Evolutionary conservation across 2,797 vertebrate genomes (phyloP), one percentile per base, ranked within the genome.

Genomic region (Tauraco hartlaubi): DNA sequence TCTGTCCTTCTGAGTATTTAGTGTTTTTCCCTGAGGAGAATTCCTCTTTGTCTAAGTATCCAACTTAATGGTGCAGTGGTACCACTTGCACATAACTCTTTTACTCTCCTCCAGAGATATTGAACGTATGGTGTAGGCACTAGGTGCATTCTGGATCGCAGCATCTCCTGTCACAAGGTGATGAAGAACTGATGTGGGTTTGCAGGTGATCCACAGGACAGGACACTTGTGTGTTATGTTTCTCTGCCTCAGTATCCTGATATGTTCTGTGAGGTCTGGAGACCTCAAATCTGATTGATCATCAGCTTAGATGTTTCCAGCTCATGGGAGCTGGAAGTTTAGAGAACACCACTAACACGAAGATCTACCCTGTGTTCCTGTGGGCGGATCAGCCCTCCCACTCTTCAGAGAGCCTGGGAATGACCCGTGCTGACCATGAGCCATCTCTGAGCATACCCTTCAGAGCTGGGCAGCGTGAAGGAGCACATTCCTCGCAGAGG

Each of bases 1-100:
- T 95, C 80, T 90, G 72, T 78, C 66, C 43, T 72, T 67, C 46
- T 90, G 31, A 84, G 31, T 78, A 78, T 90, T 86, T 58, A 77
- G 35, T 83, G 58, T 1, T 84, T 88, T 88, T 44, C 46, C 43
- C 80, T 83, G 9, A 2, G 73, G 55, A 92, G n/a, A 88, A 66
- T 92, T 86, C 35, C 46, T 74, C 25, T 9, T 52, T 6, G 1
- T 71, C 2, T 62, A 80, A 92, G 56, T 71, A 64, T 74, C 68
- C 44, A 80, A 0, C 37, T 94, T 90, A 91, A 88, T 80, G 85
- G 41, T 62, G 64, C 76, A 33, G 23, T 19, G 44, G 35, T 77
- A 74, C 28, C 35, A 11, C n/a, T 71, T 74, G 26, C 33, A 19
- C 25, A 29, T 52, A 82, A 89, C 56, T 92, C 61, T 80, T 89